Evolutionary conservation across 2,888 invertebrate species (phyloP), one percentile per base, ranked within the genome.

Genomic region (Acleris cristana): DNA sequence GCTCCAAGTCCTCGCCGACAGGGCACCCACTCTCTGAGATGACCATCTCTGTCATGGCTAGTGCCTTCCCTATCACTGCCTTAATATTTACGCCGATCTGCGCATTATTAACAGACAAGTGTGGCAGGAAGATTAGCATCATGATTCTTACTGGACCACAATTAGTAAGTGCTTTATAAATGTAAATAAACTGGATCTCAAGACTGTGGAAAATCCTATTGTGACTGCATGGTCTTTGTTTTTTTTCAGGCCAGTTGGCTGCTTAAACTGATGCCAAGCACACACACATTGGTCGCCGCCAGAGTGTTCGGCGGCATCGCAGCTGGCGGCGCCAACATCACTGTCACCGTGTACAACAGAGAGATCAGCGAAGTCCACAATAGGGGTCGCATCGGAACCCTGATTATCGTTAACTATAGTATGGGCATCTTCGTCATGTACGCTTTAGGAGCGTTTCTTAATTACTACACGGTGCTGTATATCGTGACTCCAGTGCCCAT

Each of bases 331-430:
- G 85, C 84, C 52, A 89, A 85, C 62, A 82, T 77, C 44, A 72
- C 85, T 0, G 75, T 87, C 0, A 85, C 87, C 0, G 82, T 88
- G 78, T 89, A 89, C 70, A 78, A 85, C 6, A 87, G 85, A 64
- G 89, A 89, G 70, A 86, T 89, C 53, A 85, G 87, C 59, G 82
- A 89, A 63, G 85, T 88, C 45, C 74, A 81, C 64, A 82, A 87
- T 3, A 76, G 88, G 72, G 88, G 88, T 0, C 69, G 78, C 2
- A 72, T 89, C 0, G 88, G 88, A 0, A 82, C 86, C 1, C 71
- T 89, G 1, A 49, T 84, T 0, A 78, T 82, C 54, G 69, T 87
- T 19, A 74, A 81, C 49, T 81, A 84, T 55, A 85, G 87, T 57
- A 71, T 82, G 26, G 58, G 88, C 1, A 74, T 85, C 45, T 69